Conservation (phyloP, 2,113 vertebrate species). For the Sakesphorus luctuosus region DNA sequence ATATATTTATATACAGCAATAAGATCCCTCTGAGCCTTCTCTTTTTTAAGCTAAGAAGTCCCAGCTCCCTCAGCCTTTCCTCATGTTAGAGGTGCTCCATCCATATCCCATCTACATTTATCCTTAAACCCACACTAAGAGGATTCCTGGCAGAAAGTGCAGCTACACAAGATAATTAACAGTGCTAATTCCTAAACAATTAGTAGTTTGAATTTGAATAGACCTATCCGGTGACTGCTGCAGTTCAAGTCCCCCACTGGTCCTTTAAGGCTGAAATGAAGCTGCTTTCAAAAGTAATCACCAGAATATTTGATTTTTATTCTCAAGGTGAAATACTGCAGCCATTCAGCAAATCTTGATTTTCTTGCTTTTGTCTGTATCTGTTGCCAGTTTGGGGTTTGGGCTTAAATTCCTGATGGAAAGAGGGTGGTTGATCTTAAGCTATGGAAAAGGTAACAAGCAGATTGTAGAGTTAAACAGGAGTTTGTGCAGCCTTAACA, state of each 20-base stretch:
- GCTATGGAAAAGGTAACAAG: neutral
- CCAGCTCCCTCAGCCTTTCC: neutral
- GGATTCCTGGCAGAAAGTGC: neutral
- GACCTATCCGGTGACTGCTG: neutral
- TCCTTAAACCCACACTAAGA: neutral
- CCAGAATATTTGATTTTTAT: neutral
- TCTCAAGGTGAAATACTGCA: neutral
- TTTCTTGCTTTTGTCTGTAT: neutral
- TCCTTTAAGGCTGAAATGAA: neutral
- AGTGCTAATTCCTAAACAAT: neutral
- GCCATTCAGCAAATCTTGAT: neutral
- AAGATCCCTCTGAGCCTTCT: neutral
- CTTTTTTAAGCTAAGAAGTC: too few relatives aligned
- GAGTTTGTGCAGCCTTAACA: neutral
- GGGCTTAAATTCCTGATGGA: neutral
- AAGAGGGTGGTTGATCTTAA: neutral
- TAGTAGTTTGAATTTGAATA: neutral
- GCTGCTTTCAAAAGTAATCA: neutral
- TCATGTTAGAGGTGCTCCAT: accelerated
- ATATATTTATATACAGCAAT: accelerated
- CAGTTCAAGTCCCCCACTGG: neutral
- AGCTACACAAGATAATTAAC: neutral
- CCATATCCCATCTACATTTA: neutral
- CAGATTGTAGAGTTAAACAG: neutral
- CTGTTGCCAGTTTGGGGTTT: neutral